phyloP scores from a whole-genome alignment of 2,888 invertebrate species.

The Tetragnatha montana region DNA sequence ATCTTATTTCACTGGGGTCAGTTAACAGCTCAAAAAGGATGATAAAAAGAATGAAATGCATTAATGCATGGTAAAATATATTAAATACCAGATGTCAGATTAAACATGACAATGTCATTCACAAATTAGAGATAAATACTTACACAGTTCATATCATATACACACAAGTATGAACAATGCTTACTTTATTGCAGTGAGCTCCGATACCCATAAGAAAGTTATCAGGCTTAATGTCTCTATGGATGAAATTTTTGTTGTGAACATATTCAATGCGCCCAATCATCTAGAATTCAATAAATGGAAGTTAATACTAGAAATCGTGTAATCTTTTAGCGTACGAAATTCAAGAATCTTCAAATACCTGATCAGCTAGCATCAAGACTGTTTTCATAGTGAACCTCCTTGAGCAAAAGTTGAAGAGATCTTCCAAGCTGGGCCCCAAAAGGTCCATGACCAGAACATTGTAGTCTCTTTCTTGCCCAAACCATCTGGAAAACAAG shows the following conservation, averaged over 20 bases:
- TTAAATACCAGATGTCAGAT: background rate
- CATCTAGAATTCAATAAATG: slow-evolving; percentile 79
- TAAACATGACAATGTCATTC: background rate
- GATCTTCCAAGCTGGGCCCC: slow-evolving; percentile 97
- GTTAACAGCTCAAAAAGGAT: too few species aligned
- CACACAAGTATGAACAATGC: background rate
- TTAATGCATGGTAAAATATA: too few species aligned
- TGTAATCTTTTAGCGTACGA: background rate
- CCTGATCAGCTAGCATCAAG: slow-evolving; percentile 99
- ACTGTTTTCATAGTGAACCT: slow-evolving; percentile 99
- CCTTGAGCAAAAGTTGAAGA: slow-evolving; percentile 99
- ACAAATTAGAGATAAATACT: too few species aligned
- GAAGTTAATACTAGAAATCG: slow-evolving; percentile 2
- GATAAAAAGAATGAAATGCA: too few species aligned
- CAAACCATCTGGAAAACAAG: slow-evolving; percentile 79
- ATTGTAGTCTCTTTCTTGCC: slow-evolving; percentile 97
- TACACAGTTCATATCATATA: background rate
- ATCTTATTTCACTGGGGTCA: too few species aligned
- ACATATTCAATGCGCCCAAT: slow-evolving; percentile 95
- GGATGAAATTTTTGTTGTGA: slow-evolving; percentile 99
- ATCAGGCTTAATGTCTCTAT: slow-evolving; percentile 95
- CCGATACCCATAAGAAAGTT: slow-evolving; percentile 99
- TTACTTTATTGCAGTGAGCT: slow-evolving; percentile 92
- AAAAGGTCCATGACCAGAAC: slow-evolving; percentile 99
- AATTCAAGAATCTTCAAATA: slow-evolving; percentile 75